Evolutionary conservation across 2,888 invertebrate species (phyloP), one percentile per base, ranked within the genome.

Genomic region (Erebia ligea): DNA sequence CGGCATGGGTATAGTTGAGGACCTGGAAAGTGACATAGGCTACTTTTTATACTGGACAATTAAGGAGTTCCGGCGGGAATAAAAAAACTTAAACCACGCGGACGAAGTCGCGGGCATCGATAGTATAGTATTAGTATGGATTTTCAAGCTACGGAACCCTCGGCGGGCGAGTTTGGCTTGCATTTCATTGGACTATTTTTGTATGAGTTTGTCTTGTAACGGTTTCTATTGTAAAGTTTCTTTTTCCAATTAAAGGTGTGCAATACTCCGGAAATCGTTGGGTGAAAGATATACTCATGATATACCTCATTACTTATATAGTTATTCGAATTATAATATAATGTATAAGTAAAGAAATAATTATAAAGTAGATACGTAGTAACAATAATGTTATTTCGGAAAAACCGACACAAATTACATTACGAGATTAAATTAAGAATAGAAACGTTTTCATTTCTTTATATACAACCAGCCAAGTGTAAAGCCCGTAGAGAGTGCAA

Each of bases 381-480:
- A 52, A 40, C 56, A 65, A 54, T 45, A 45, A 48, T 52, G 65
- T 52, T 52, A 40, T 52, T 68, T 64, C 48, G n/a, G 52, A 71
- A 63, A 67, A 48, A 13, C 58, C 19, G 50, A 42, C 48, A 21
- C 25, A 42, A 56, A 45, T 67, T 63, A 63, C 70, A 34, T 45
- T 34, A 34, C 34, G 6, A 34, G 0, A 34, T 34, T 63, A 65
- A 59, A 40, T 45, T 65, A 65, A 19, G 19, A 56, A 63, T 65
- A 40, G 56, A 62, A 58, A 68, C 48, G 52, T 54, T 69, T 42
- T 54, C 52, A 48, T 72, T 61, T 40, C 61, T 66, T 58, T 69
- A 67, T 67, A 64, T 17, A 56, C 13, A 59, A 45, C 17, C 69
- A 71, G n/a, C 52, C 67, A 64, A 69, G 71, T 64, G 69, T 71